Evolutionary conservation across 2,888 invertebrate genomes (phyloP).

Genomic region (Drosophila macrospina): DNA sequence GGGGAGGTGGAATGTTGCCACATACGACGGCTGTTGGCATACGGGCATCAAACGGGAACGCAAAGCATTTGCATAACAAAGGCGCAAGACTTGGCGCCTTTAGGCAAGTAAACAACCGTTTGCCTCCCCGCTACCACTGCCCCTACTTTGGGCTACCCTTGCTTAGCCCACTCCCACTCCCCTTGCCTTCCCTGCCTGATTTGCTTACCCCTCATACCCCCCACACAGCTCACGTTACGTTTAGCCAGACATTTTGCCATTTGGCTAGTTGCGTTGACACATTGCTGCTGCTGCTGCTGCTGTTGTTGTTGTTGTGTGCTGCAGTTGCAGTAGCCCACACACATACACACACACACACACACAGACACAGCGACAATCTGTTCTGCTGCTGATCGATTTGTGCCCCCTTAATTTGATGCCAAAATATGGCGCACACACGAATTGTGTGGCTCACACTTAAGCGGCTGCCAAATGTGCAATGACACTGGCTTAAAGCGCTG

Average conservation of each 20-base stretch:
- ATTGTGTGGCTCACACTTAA: slow-evolving; percentile 59
- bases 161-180: too few species aligned
- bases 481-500: slow-evolving; percentile 28
- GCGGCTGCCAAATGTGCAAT: slow-evolving; percentile 53
- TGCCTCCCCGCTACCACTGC: too few species aligned
- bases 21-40: slow-evolving; percentile 36
- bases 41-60: slow-evolving; percentile 46
- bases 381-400: slow-evolving; percentile 70
- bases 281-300: slow-evolving; percentile 37
- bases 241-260: slow-evolving; percentile 53
- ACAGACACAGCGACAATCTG: slow-evolving; percentile 19
- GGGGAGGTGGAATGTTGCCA: too few species aligned
- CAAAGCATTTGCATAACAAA: slow-evolving; percentile 73
- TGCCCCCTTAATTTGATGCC: slow-evolving; percentile 70
- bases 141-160: too few species aligned
- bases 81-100: slow-evolving; percentile 76
- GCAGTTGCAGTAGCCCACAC: slow-evolving; percentile 59
- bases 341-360: slow-evolving; percentile 34
- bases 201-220: slow-evolving; percentile 3
- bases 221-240: slow-evolving; percentile 8
- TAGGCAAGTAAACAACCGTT: slow-evolving; percentile 64
- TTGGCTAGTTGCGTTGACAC: slow-evolving; percentile 70
- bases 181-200: neutral
- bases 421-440: slow-evolving; percentile 58
- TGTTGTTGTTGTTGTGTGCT: too few species aligned